These are phyloP conservation scores for Zaprionus davidi DNA, from an alignment of 1,140 invertebrate genomes.

Conservation along the genomic window DNA sequence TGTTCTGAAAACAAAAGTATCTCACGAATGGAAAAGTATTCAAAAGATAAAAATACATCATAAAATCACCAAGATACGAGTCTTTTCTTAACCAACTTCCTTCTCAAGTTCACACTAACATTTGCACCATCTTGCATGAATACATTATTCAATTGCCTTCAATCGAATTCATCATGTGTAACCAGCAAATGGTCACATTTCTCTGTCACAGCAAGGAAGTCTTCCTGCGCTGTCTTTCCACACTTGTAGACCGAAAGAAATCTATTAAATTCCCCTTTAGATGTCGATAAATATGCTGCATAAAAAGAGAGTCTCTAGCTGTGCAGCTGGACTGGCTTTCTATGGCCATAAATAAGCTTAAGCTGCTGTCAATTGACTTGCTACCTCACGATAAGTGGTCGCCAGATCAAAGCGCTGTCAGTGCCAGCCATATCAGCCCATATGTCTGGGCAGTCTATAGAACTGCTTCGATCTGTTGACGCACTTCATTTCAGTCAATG, in stretches of 20 bases:
- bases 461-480: conserved; percentile 23
- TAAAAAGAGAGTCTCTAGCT: neutral
- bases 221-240: neutral
- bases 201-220: neutral
- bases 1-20: too few species aligned
- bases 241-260: neutral
- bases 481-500: conserved; percentile 68
- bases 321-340: neutral
- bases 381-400: neutral
- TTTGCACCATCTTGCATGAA: too few species aligned
- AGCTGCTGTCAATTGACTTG: conserved; percentile 6
- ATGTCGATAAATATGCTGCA: neutral
- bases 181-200: neutral
- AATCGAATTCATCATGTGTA: too few species aligned
- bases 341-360: conserved; percentile 7
- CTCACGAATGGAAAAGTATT: too few species aligned
- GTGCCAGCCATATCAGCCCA: conserved; percentile 2
- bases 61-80: too few species aligned
- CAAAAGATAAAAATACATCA: too few species aligned
- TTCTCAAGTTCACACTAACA: too few species aligned
- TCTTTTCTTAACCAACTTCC: too few species aligned
- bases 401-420: conserved; percentile 37
- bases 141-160: too few species aligned
- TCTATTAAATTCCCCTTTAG: neutral
- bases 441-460: conserved; percentile 20